Evolutionary conservation across 2,888 invertebrate species (phyloP).

Genomic region (Zonitis immaculata): DNA sequence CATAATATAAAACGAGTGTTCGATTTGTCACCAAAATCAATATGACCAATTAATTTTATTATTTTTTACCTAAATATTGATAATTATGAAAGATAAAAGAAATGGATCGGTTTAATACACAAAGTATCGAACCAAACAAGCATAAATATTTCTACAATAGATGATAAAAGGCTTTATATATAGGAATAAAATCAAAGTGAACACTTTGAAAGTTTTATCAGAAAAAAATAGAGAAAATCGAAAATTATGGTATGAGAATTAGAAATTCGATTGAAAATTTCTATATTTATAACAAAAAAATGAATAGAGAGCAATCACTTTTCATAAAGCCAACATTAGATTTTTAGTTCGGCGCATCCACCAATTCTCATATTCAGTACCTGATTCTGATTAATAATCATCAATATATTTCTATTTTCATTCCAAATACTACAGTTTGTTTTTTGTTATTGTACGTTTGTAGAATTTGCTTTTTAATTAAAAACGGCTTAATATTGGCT

Average conservation of each 20-base stretch:
- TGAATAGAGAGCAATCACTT: background rate
- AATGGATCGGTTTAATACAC: background rate
- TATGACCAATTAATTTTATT: background rate
- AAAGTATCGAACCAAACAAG: background rate
- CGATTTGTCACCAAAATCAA: too few species aligned
- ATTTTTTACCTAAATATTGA: background rate
- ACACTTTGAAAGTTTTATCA: background rate
- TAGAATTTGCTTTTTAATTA: background rate
- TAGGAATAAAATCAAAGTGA: background rate
- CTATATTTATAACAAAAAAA: background rate
- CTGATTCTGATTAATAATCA: too few species aligned
- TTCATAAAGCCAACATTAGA: background rate
- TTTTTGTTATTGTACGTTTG: background rate
- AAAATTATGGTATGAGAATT: background rate
- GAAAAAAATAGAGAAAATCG: background rate
- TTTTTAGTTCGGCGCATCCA: background rate
- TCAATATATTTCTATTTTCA: background rate
- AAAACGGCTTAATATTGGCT: background rate
- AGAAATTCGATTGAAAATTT: background rate
- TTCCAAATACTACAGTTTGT: background rate
- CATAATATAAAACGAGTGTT: too few species aligned
- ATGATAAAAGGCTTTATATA: background rate
- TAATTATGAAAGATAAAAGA: background rate
- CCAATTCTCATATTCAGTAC: background rate
- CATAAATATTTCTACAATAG: background rate